phyloP scores from a whole-genome alignment of 2,113 vertebrate species.

The Heterocephalus glaber region DNA sequence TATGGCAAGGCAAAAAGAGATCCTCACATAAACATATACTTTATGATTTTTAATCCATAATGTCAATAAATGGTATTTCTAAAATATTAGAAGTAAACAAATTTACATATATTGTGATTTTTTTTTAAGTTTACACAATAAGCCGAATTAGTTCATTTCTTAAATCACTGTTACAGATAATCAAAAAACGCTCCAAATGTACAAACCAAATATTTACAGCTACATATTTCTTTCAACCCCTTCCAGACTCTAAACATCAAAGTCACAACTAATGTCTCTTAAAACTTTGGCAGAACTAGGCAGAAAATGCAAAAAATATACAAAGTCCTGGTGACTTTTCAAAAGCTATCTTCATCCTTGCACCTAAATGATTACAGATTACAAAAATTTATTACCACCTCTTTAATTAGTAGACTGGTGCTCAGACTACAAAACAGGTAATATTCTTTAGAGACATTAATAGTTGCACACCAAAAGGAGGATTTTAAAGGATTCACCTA shows the following conservation, averaged over 20 bases:
- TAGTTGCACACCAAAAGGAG: fast-evolving
- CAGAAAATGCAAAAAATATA: slow-evolving; percentile 2
- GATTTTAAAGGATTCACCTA: not conserved
- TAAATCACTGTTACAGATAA: slow-evolving; percentile 32
- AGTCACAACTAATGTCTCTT: not conserved
- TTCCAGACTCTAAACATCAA: not conserved
- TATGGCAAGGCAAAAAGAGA: not conserved
- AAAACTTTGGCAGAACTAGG: not conserved
- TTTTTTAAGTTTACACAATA: not conserved
- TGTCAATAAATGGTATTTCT: not conserved
- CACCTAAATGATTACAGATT: not conserved
- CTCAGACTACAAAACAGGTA: not conserved
- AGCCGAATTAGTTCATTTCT: not conserved
- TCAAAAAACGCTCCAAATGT: not conserved
- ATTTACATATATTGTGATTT: not conserved
- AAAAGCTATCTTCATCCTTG: not conserved
- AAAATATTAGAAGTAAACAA: not conserved
- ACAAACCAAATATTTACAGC: slow-evolving; percentile 49
- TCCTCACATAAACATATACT: not conserved
- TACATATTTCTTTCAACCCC: slow-evolving; percentile 33
- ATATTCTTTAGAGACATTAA: not conserved
- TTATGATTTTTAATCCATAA: not conserved
- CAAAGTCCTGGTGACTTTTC: not conserved
- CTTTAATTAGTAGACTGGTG: slow-evolving; percentile 27
- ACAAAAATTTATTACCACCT: slow-evolving; percentile 27